Evolutionary conservation across 2,888 invertebrate species (phyloP).

Genomic region (Vanessa cardui): DNA sequence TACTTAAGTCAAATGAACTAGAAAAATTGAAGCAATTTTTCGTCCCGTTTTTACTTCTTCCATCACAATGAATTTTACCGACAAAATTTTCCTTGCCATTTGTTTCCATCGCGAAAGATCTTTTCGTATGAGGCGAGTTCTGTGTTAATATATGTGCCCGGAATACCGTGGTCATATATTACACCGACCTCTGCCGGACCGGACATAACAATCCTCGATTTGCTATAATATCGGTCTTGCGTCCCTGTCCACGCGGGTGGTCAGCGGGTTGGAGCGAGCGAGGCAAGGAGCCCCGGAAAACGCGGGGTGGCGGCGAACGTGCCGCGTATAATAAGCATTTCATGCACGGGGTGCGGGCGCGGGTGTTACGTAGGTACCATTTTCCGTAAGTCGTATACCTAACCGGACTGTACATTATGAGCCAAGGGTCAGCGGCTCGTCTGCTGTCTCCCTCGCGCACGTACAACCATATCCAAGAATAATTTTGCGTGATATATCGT

Average conservation of each 20-base stretch:
- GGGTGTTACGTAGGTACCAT: conserved; percentile 79
- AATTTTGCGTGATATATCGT: conserved; percentile 81
- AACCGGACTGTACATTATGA: conserved; percentile 84
- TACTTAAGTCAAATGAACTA: conserved; percentile 44
- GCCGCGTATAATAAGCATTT: conserved; percentile 85
- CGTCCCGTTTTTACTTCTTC: conserved; percentile 65
- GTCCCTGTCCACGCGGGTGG: conserved; percentile 68
- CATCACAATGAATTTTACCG: conserved; percentile 75
- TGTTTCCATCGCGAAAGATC: conserved; percentile 82
- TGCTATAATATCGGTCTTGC: conserved; percentile 81
- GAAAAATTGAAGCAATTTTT: conserved; percentile 71
- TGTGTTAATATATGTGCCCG: conserved; percentile 83
- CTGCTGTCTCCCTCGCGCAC: conserved; percentile 76
- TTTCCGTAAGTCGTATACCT: conserved; percentile 82
- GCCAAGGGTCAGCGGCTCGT: conserved; percentile 80
- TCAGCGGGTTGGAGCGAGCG: conserved; percentile 63
- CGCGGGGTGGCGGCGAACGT: conserved; percentile 78
- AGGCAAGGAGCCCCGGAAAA: conserved; percentile 58
- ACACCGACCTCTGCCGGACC: conserved; percentile 82
- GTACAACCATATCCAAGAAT: conserved; percentile 68
- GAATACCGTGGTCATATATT: conserved; percentile 84
- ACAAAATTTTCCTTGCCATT: conserved; percentile 82
- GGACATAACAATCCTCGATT: conserved; percentile 84
- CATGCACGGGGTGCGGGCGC: conserved; percentile 81
- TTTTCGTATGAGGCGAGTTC: conserved; percentile 82